Evolutionary conservation across 2,113 vertebrate species (phyloP).

Genomic region (Hippocampus zosterae): DNA sequence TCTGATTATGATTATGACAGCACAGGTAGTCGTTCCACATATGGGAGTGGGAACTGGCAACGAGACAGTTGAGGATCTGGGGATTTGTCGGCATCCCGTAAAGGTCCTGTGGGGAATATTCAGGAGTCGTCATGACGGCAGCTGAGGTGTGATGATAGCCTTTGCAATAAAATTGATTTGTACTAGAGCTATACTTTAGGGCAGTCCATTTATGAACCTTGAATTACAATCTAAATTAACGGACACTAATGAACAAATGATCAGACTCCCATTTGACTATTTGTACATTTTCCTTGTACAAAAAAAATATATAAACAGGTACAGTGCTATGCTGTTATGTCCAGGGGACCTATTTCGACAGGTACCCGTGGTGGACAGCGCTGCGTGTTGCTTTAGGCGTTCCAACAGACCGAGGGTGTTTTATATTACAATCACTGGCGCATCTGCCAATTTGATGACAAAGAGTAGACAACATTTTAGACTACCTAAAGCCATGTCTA

Average conservation of each 20-base stretch:
- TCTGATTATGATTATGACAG: conserved; percentile 42
- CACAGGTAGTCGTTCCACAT: conserved; percentile 45
- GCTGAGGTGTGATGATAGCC: conserved; percentile 16
- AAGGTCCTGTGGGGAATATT: conserved; percentile 30
- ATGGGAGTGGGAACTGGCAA: conserved; percentile 32
- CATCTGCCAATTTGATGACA: too few relatives aligned
- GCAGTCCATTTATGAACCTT: background rate
- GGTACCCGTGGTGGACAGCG: too few relatives aligned
- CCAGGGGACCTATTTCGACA: too few relatives aligned
- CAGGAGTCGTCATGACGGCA: conserved; percentile 43
- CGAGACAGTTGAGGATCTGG: conserved; percentile 49
- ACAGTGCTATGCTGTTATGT: too few relatives aligned
- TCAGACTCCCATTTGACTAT: background rate
- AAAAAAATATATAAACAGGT: background rate
- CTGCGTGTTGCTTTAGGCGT: too few relatives aligned
- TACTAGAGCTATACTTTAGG: background rate
- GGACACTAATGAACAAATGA: background rate
- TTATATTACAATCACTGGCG: too few relatives aligned
- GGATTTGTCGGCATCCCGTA: conserved; percentile 54
- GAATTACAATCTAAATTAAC: background rate
- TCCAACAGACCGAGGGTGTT: too few relatives aligned
- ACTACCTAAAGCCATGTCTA: too few relatives aligned
- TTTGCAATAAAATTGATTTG: conserved; percentile 20
- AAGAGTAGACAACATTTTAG: too few relatives aligned
- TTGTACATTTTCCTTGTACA: background rate